Base-by-base conservation (phyloP, 2,888 invertebrate genomes). In the Teleogryllus oceanicus region DNA sequence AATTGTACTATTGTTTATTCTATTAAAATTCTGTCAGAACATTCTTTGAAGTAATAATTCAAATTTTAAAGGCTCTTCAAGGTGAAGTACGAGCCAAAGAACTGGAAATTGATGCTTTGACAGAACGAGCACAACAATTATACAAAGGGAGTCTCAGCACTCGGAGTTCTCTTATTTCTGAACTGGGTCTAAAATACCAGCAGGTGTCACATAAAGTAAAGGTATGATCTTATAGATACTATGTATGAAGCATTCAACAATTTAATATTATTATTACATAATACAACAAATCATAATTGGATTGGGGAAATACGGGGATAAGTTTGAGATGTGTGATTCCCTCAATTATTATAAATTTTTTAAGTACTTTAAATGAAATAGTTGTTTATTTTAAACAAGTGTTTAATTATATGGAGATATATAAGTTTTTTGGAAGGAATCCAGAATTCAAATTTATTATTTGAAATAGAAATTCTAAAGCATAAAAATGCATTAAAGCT, bases 141-240 rank as follows among this genome's bases (percentile, higher is more conserved):
- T 92, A 94, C 82, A 94, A 94, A 83, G 92, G 93, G 16, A 90
- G 92, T 1, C 87, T 93, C 20, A 91, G 92, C 79, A 92, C 93
- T 5, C 91, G 96, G 77, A 91, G 92, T 75, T 94, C 95, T 1
- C 94, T 95, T 85, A 93, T 96, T 77, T 94, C 96, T 0, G 97
- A 98, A 87, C 87, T 97, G n/a, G 94, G 95, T 13, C 91, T 95
- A 3, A 96, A 96, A 87, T 98, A 98, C 85, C 96, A 97, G 86
- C 94, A 95, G 84, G 90, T 98, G 74, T 94, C 94, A 79, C 94
- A 94, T 84, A 95, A 96, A 87, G 94, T 97, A 1, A 98, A 97
- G 86, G 89, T 88, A 84, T 78, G 62, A 62, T 62, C n/a, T 62
- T 62, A 5, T 11, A 18, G 62, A 62, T 8, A 62, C 18, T 62